Evolutionary conservation across 2,888 invertebrate species (phyloP), one percentile per base, ranked within the genome.

Genomic region (Perithous albicinctus): DNA sequence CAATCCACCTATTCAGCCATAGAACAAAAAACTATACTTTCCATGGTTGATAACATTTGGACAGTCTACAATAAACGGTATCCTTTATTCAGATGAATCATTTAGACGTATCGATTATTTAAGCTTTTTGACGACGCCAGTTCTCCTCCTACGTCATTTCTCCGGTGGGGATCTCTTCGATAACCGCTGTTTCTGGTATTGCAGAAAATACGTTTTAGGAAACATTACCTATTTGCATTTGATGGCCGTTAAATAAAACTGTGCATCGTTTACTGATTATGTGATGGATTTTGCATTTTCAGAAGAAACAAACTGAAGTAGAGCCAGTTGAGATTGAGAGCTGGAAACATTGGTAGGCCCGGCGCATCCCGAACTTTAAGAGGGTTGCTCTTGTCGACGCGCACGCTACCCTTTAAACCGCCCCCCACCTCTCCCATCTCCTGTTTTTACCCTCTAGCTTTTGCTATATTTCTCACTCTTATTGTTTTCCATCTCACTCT

Each of bases 361-460:
- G 86, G 88, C 90, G 88, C 83, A 84, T 84, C 87, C 85, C 84
- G 86, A 90, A 90, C 91, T 92, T 92, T 91, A 91, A 89, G 89
- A 89, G 89, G 87, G 89, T 88, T 87, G 87, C 87, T 88, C 89
- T 83, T 89, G 88, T 88, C 87, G 87, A 89, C 88, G 86, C 89
- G 88, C 87, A 66, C 88, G 90, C 89, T 90, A 89, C 89, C 90
- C 92, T 92, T 91, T 92, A 91, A 90, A 91, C 82, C 86, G 86
- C 84, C 86, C 84, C 77, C n/a, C n/a, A n/a, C n/a, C n/a, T n/a
- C n/a, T n/a, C n/a, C n/a, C n/a, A n/a, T n/a, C n/a, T n/a, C n/a
- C 72, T 73, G 32, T 83, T 74, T 74, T 83, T 78, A 74, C 83
- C 66, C 77, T 78, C 80, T 38, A 20, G 38, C 38, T 75, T n/a